Evolutionary conservation across 2,113 vertebrate genomes (phyloP).

Genomic region (Cyanistes caeruleus): DNA sequence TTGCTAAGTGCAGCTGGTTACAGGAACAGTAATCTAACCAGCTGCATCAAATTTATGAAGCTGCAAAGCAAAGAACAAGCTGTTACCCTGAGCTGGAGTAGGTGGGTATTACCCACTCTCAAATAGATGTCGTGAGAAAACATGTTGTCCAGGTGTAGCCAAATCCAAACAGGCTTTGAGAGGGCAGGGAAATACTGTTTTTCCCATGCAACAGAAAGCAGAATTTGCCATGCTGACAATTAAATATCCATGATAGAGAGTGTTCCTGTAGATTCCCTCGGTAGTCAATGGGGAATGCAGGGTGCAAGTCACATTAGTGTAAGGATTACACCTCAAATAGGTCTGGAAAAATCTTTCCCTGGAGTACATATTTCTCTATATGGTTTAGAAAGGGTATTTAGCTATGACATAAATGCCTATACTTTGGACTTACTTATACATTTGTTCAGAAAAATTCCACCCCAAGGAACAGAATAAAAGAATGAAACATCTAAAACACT

Average conservation of each 20-base stretch:
- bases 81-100: not conserved
- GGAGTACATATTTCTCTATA: not conserved
- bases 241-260: not conserved
- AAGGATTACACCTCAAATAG: not conserved
- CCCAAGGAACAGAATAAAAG: not conserved
- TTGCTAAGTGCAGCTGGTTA: not conserved
- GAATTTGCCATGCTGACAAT: not conserved
- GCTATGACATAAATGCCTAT: not conserved
- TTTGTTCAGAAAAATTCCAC: not conserved
- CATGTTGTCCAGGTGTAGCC: not conserved
- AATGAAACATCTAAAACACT: not conserved
- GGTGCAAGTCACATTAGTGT: not conserved
- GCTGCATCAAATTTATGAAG: not conserved
- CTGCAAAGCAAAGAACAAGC: not conserved
- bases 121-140: rapidly evolving
- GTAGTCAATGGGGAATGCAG: not conserved
- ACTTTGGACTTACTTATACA: not conserved
- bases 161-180: not conserved
- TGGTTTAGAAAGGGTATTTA: not conserved
- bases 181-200: not conserved
- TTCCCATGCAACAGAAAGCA: not conserved
- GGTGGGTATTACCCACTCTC: not conserved
- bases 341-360: not conserved
- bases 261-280: not conserved
- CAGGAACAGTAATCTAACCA: not conserved